Base-by-base conservation (phyloP, 2,797 vertebrate genomes). In the Macroramphosus scolopax region DNA sequence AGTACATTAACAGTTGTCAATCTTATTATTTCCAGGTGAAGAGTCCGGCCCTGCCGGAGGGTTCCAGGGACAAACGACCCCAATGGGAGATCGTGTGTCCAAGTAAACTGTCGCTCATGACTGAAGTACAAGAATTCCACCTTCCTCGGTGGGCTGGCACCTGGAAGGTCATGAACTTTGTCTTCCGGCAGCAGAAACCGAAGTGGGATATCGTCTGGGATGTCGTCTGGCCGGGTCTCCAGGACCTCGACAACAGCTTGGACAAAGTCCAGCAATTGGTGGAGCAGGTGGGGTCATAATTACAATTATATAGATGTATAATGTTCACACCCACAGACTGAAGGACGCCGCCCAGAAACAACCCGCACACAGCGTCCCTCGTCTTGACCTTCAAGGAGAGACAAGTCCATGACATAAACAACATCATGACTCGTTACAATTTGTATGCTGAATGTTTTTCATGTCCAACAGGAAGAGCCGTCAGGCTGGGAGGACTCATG, bases 111-210 rank as follows among this genome's bases (percentile, higher is more conserved):
- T 1, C 9, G 32, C 11, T 10, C 11, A 34, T 17, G 17, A 1
- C 24, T 17, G n/a, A 9, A 0, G 14, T 80, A 2, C 44, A 22
- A 3, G 5, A 2, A 0, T 83, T 56, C 39, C 0, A 17, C 9
- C 77, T 81, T 26, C 81, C 84, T 8, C n/a, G 34, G 5, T 87
- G 85, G 83, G 79, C 77, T 0, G 66, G 83, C 0, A 86, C 83
- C 6, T 88, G 84, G 84, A 88, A 85, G 59, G 32, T 72, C 34
- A 81, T 88, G 44, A 85, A 81, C 65, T 81, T 84, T 39, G 35
- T 63, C 9, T 81, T 75, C 50, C 65, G 83, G 18, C 87, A 89
- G 51, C 44, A 75, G 63, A 81, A 81, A 40, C 30, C 67, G 22
- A 7, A 48, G n/a, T n/a, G n/a, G n/a, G n/a, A n/a, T n/a, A n/a